phyloP scores from a whole-genome alignment of 1,140 invertebrate genomes.

The Whitmania pigra region DNA sequence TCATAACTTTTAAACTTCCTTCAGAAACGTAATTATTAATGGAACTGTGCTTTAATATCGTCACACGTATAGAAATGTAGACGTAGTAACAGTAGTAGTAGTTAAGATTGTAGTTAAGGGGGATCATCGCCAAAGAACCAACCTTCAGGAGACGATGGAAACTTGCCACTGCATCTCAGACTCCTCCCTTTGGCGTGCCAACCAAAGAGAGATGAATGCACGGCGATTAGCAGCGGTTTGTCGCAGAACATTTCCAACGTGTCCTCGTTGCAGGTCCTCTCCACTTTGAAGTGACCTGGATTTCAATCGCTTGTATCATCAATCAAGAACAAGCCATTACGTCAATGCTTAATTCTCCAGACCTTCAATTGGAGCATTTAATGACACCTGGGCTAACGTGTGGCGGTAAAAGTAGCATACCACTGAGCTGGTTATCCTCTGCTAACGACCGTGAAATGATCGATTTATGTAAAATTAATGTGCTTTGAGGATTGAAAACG shows the following conservation, averaged over 20 bases:
- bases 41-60: no score
- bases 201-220: background rate
- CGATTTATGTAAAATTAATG: no score
- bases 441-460: no score
- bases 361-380: no score
- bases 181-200: background rate
- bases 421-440: no score
- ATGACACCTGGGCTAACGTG: no score
- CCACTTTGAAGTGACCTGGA: background rate
- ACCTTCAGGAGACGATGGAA: background rate
- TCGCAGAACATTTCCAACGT: background rate
- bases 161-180: constrained; percentile 3
- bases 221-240: background rate
- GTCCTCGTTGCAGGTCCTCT: background rate
- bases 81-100: background rate
- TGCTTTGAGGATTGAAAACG: no score
- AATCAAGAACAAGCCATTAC: background rate
- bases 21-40: no score
- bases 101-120: no score
- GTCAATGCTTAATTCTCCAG: no score
- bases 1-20: no score
- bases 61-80: background rate
- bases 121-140: background rate
- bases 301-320: background rate
- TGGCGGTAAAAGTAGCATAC: no score